These are phyloP conservation scores for Sycophaga agraensis DNA, from an alignment of 1,140 invertebrate genomes.

Conservation along the genomic window DNA sequence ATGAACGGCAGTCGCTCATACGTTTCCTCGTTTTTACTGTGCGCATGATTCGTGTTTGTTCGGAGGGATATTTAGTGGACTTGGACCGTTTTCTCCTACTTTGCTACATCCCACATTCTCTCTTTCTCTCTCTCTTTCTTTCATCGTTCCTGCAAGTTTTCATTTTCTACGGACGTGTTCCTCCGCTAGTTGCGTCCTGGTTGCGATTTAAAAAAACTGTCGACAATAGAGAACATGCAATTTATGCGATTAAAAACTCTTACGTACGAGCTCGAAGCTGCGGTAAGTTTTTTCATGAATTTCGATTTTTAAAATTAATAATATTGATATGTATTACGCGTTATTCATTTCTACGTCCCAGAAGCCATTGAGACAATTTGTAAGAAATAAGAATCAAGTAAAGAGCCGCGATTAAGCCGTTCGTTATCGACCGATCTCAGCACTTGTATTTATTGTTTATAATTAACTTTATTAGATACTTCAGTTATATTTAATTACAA, in stretches of 20 bases:
- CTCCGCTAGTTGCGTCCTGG: conserved; percentile 40
- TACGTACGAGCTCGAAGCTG: conserved; percentile 59
- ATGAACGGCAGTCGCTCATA: conserved; percentile 34
- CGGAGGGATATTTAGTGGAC: conserved; percentile 16
- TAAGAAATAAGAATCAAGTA: conserved; percentile 7
- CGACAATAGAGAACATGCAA: conserved; percentile 52
- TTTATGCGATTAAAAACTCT: conserved; percentile 52
- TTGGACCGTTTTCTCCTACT: conserved; percentile 13
- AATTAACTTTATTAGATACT: no score
- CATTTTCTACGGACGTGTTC: conserved; percentile 23
- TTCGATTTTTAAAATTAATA: conserved; percentile 16
- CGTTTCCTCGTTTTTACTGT: conserved; percentile 2
- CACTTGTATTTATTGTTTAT: no score
- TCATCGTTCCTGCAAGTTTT: conserved; percentile 25
- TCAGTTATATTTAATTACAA: no score
- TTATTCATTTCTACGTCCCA: conserved; percentile 19
- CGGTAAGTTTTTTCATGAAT: conserved; percentile 23
- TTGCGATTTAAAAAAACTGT: conserved; percentile 54
- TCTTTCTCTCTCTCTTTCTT: conserved; percentile 4
- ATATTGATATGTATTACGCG: conserved; percentile 5
- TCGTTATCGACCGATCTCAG: conserved; percentile 10
- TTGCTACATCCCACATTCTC: conserved; percentile 9
- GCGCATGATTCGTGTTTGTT: conserved; percentile 8
- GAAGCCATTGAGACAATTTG: conserved; percentile 11
- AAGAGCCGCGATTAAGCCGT: neutral